phyloP scores from a whole-genome alignment of 2,888 invertebrate genomes.

The Drosophila helvetica region DNA sequence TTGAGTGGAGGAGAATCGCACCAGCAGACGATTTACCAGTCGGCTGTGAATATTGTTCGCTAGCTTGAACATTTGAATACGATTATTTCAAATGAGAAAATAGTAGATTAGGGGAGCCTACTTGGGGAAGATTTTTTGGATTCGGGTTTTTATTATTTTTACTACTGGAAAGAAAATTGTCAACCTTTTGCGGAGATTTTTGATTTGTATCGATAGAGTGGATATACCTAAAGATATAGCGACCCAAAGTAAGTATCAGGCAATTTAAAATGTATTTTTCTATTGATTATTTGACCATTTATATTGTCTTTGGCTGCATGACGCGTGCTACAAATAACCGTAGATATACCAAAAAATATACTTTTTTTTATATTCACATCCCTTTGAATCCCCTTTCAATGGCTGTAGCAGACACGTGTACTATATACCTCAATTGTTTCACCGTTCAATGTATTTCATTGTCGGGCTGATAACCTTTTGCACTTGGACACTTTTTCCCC shows the following conservation, averaged over 20 bases:
- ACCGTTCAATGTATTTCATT: conserved; percentile 10
- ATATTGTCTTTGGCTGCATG: too few species aligned
- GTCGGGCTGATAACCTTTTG: conserved; percentile 21
- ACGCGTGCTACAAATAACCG: too few species aligned
- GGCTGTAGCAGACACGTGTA: not conserved
- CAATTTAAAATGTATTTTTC: too few species aligned
- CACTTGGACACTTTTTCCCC: conserved; percentile 36
- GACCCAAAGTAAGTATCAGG: too few species aligned
- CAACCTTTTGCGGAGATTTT: too few species aligned
- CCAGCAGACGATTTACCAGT: not conserved
- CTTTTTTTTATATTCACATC: not conserved
- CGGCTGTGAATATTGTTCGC: not conserved
- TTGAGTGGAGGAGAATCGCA: conserved; percentile 19
- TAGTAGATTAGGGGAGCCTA: not conserved
- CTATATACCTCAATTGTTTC: conserved; percentile 10
- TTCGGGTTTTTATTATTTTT: too few species aligned
- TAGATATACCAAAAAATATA: not conserved
- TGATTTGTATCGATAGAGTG: too few species aligned
- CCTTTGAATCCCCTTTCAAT: not conserved
- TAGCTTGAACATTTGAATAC: not conserved
- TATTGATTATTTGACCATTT: too few species aligned
- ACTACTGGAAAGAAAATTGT: too few species aligned
- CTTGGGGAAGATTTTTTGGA: too few species aligned
- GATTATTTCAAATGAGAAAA: not conserved
- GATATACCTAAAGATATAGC: too few species aligned